A percentile compares a stretch with the other conserved stretches of the same genome.
phyloP scores from a whole-genome alignment of 1,140 invertebrate species.

The Manduca sexta region DNA sequence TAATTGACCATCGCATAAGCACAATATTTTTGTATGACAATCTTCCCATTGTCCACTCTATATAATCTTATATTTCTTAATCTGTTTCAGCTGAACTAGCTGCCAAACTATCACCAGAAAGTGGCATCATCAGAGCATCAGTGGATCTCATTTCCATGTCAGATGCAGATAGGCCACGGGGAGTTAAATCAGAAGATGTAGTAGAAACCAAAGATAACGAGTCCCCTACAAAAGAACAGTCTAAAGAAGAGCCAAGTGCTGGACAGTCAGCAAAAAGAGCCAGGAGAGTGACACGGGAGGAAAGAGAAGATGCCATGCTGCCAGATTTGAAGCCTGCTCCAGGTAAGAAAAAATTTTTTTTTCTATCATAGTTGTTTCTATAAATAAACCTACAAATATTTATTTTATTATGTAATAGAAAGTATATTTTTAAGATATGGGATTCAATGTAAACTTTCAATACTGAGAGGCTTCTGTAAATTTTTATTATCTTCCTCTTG shows the following conservation, averaged over 20 bases:
- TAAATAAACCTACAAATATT: too few relatives aligned
- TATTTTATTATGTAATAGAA: not conserved
- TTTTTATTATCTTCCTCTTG: too few relatives aligned
- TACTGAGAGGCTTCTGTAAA: too few relatives aligned
- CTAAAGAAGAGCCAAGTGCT: conserved; percentile 45
- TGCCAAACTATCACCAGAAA: conserved; percentile 75
- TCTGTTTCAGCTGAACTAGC: conserved; percentile 44
- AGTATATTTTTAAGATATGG: too few relatives aligned
- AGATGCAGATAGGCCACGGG: conserved; percentile 77
- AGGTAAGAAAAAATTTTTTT: conserved; percentile 37
- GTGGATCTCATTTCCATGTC: conserved; percentile 80
- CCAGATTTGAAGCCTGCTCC: conserved; percentile 86
- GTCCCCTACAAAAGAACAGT: conserved; percentile 10
- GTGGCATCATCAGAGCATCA: conserved; percentile 78
- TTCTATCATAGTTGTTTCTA: not conserved
- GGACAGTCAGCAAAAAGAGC: conserved; percentile 56
- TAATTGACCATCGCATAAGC: too few relatives aligned
- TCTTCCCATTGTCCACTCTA: too few relatives aligned
- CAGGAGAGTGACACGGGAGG: conserved; percentile 60
- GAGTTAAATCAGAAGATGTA: conserved; percentile 32
- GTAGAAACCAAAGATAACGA: conserved; percentile 3
- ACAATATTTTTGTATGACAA: too few relatives aligned
- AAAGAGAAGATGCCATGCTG: conserved; percentile 82
- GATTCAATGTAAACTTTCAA: too few relatives aligned
- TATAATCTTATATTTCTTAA: not conserved